phyloP scores from a whole-genome alignment of 2,888 invertebrate species.

The Mamestra brassicae region DNA sequence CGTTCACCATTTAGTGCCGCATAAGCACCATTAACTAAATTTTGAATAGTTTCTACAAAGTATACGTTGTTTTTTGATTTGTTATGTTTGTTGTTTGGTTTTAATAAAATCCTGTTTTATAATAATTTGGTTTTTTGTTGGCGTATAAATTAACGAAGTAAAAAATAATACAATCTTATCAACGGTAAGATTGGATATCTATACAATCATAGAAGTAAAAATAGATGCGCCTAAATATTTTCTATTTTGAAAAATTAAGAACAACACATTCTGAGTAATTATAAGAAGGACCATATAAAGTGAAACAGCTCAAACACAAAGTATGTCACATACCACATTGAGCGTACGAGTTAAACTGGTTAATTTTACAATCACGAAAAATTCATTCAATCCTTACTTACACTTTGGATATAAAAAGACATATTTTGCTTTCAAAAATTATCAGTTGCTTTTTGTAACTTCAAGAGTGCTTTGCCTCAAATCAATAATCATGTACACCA shows the following conservation, averaged over 20 bases:
- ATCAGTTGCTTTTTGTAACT: slow-evolving; percentile 41
- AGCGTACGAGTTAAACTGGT: slow-evolving; percentile 41
- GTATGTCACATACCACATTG: slow-evolving; percentile 28
- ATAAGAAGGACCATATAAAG: background rate
- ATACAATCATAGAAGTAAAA: background rate
- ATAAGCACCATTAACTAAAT: slow-evolving; percentile 50
- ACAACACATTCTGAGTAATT: background rate
- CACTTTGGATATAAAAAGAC: slow-evolving; percentile 43
- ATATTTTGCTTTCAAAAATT: slow-evolving; percentile 22
- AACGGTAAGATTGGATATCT: background rate
- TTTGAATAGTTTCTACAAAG: background rate
- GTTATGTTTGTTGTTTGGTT: slow-evolving; percentile 13
- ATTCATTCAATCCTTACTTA: slow-evolving; percentile 6
- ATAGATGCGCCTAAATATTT: background rate
- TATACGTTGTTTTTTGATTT: background rate
- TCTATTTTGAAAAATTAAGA: background rate
- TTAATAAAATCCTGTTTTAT: slow-evolving; percentile 8
- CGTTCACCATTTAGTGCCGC: slow-evolving; percentile 66
- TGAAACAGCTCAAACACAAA: background rate
- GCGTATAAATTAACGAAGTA: background rate
- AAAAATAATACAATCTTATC: no score
- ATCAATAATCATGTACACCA: slow-evolving; percentile 38
- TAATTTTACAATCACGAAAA: slow-evolving; percentile 47
- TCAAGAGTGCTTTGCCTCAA: slow-evolving; percentile 5
- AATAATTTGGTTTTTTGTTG: background rate